Evolutionary conservation across 2,113 vertebrate species (phyloP).

Genomic region (Mormyrus iriodes): DNA sequence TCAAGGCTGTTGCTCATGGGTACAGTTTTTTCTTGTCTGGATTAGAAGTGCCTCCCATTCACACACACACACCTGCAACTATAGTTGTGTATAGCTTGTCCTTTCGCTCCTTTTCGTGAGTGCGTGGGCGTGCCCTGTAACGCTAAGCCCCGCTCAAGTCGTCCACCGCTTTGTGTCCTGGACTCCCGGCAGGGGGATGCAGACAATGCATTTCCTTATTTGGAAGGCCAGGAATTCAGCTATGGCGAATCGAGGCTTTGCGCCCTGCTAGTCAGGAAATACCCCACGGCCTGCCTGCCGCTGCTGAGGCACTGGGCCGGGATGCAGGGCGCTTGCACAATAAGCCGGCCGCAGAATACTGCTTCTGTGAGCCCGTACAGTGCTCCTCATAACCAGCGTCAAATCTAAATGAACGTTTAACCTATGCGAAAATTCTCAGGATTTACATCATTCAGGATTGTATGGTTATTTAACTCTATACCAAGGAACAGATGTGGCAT

Average conservation of each 20-base stretch:
- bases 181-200: constrained; percentile 48
- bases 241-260: constrained; percentile 27
- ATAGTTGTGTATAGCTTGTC: neutral
- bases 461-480: neutral
- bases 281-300: constrained; percentile 23
- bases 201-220: constrained; percentile 62
- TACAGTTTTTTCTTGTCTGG: neutral
- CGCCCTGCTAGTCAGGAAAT: constrained; percentile 43
- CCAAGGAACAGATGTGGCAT: neutral
- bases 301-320: neutral
- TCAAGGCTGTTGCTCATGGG: neutral
- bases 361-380: neutral
- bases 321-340: neutral
- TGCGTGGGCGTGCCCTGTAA: neutral
- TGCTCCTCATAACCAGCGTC: neutral
- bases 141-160: neutral
- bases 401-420: neutral
- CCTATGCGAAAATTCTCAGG: neutral
- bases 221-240: constrained; percentile 47
- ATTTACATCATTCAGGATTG: neutral
- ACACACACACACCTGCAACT: neutral
- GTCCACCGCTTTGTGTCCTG: constrained; percentile 45
- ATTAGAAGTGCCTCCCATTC: neutral
- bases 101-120: neutral
- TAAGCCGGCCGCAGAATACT: neutral